phyloP scores from a whole-genome alignment of 2,888 invertebrate genomes.

The Copidosoma aretas region DNA sequence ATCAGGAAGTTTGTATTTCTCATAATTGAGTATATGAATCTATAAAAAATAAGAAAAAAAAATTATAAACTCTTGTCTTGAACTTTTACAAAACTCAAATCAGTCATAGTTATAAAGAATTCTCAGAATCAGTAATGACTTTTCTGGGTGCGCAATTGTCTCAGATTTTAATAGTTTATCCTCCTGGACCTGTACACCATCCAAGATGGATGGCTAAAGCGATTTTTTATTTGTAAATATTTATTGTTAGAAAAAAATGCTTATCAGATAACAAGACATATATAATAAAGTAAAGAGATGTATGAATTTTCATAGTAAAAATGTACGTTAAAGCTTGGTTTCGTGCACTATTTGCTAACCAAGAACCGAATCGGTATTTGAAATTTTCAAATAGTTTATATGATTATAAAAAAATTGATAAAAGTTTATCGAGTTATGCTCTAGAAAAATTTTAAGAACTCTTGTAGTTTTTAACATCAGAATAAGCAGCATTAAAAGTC shows the following conservation, averaged over 20 bases:
- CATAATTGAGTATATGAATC: no score
- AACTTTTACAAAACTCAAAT: no score
- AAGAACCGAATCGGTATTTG: conserved; percentile 16
- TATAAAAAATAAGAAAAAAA: no score
- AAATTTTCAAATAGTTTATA: neutral
- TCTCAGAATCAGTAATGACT: no score
- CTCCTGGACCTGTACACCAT: conserved; percentile 46
- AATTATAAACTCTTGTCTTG: neutral
- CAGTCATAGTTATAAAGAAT: no score
- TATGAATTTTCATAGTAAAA: conserved; percentile 22
- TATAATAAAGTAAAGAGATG: neutral
- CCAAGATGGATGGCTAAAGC: conserved; percentile 49
- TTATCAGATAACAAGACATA: conserved; percentile 34
- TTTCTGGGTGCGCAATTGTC: no score
- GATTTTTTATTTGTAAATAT: conserved; percentile 40
- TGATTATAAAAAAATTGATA: neutral
- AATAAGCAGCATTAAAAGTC: no score
- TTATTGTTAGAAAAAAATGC: conserved; percentile 43
- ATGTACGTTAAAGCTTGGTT: conserved; percentile 19
- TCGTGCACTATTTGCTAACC: conserved; percentile 1
- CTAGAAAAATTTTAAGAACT: no score
- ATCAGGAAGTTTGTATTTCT: no score
- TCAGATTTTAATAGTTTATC: neutral
- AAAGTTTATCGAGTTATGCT: neutral
- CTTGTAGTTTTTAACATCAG: no score